Conservation (phyloP, 2,888 invertebrate genomes). For the Crossocerus cetratus region DNA sequence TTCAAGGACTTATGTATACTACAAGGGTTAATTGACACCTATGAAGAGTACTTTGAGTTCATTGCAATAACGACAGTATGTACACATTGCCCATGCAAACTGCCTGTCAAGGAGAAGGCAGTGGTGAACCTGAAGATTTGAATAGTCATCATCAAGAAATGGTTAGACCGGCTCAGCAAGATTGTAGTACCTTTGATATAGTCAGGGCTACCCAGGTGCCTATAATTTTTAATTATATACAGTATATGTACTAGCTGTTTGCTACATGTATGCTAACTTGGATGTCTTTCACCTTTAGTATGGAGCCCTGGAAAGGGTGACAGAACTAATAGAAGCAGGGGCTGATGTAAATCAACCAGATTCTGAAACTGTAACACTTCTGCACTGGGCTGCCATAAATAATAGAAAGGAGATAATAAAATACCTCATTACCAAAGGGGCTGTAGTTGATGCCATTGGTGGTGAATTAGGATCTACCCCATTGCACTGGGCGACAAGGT, state of each 20-base stretch:
- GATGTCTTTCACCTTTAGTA: slow-evolving; percentile 79
- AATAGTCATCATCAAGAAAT: slow-evolving; percentile 68
- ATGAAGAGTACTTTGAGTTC: slow-evolving; percentile 16
- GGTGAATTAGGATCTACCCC: slow-evolving; percentile 98
- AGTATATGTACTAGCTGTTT: no score
- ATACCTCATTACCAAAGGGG: slow-evolving; percentile 91
- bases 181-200: slow-evolving; percentile 92
- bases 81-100: slow-evolving; percentile 74
- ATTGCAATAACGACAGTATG: slow-evolving; percentile 59
- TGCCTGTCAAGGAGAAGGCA: slow-evolving; percentile 73
- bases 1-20: slow-evolving; percentile 6
- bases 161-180: slow-evolving; percentile 75
- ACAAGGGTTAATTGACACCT: slow-evolving; percentile 3
- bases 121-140: slow-evolving; percentile 68
- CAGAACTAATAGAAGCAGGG: slow-evolving; percentile 93
- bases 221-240: not conserved
- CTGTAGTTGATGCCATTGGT: slow-evolving; percentile 94
- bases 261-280: not conserved
- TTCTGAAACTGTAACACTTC: slow-evolving; percentile 94
- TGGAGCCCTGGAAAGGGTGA: slow-evolving; percentile 89
- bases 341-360: slow-evolving; percentile 97
- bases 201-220: slow-evolving; percentile 94
- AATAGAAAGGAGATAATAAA: slow-evolving; percentile 95
- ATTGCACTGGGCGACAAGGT: slow-evolving; percentile 97
- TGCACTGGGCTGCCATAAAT: slow-evolving; percentile 99